These are phyloP conservation scores for Paraescarpia echinospica DNA, from an alignment of 1,140 invertebrate species.

Conservation along the genomic window DNA sequence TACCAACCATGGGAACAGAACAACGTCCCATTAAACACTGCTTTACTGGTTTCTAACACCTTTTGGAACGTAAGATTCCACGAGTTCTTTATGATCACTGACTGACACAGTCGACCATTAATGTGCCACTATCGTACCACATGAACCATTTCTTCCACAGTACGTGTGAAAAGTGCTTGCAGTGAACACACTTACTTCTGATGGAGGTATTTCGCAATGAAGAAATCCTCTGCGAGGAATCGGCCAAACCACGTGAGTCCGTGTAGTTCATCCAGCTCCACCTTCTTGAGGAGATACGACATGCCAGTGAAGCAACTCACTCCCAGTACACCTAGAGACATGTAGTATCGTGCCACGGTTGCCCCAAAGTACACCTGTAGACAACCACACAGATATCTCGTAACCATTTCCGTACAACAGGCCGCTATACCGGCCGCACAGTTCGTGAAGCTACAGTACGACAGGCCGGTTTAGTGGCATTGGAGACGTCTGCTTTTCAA, in stretches of 20 bases:
- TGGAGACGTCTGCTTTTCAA: no score
- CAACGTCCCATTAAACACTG: no score
- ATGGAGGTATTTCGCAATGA: constrained; percentile 70
- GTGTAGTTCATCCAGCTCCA: constrained; percentile 83
- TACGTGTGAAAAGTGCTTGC: background rate
- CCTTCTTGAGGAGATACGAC: constrained; percentile 88
- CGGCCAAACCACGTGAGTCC: constrained; percentile 87
- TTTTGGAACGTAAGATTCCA: no score
- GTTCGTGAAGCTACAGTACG: no score
- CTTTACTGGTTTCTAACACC: no score
- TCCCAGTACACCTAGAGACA: constrained; percentile 82
- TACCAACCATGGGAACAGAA: no score
- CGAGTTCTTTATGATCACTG: no score
- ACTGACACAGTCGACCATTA: no score
- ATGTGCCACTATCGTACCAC: no score
- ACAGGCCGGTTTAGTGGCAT: no score
- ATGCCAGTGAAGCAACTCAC: constrained; percentile 97
- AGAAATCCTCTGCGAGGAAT: constrained; percentile 95
- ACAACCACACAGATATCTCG: background rate
- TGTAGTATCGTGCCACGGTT: constrained; percentile 88
- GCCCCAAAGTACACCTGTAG: constrained; percentile 93
- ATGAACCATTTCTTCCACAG: background rate
- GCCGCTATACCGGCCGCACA: no score
- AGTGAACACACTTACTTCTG: constrained; percentile 24
- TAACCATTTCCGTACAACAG: no score